Base-by-base conservation (phyloP, 1,140 invertebrate species). In the Neelides sp. region DNA sequence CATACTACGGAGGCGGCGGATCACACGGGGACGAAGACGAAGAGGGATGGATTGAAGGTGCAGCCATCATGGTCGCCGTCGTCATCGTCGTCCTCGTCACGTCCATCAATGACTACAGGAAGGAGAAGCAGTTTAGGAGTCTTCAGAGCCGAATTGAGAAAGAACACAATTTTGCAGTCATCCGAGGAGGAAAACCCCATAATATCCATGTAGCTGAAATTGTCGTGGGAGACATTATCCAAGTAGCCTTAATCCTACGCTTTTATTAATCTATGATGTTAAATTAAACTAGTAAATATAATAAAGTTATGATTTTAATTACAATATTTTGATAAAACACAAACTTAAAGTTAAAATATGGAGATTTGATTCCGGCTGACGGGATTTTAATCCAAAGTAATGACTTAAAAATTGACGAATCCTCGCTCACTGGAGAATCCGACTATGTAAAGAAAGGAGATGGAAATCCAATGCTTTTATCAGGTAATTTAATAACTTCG, bases 351-450 rank as follows among this genome's bases (percentile, higher is more conserved):
- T 65, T 73, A 7, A 74, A 74, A 62, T 75, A 76, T 64, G 73
- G 71, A 63, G 80, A 83, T 69, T 65, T 82, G 39, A 63, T 83
- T 58, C 80, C 79, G 32, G 75, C 80, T 27, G 80, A 82, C 69
- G 80, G 80, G 55, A 66, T 83, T 47, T 58, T 82, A 28, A 75
- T 82, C 48, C 77, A 81, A 63, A 76, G 75, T 55, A 83, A 82
- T 65, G 80, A 82, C 63, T 65, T 82, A 44, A 82, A 81, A 69
- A 64, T 83, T 12, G 80, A 83, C 61, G 80, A 82, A 64, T 79
- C 77, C 27, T 79, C 79, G 20, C 65, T 82, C 36, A 82, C 80
- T 13, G 80, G 80, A 50, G 80, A 82, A 65, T 81, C 79, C 4
- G 80, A 82, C 67, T 77, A 78, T 64, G 79, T 82, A 1, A 80